Conservation (phyloP, 2,797 vertebrate genomes). For the Argentina silus region DNA sequence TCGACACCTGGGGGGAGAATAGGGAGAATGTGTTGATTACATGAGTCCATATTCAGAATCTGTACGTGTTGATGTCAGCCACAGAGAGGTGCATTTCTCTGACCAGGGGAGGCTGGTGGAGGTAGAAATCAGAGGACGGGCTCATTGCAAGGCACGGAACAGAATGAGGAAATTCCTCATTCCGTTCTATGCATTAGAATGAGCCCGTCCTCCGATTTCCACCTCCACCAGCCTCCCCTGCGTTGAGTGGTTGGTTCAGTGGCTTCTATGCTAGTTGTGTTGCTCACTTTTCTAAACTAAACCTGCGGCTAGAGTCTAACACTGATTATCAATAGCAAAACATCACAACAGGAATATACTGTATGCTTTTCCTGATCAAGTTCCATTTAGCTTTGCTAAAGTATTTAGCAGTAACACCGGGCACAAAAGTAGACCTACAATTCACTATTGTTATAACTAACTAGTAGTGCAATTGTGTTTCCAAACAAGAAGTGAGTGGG, state of each 20-base stretch:
- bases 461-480: too few species aligned
- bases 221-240: too few species aligned
- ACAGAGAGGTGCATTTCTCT: constrained; percentile 22
- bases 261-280: constrained; percentile 59
- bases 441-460: too few species aligned
- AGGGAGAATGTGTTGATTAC: constrained; percentile 67
- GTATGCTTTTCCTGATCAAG: constrained; percentile 46
- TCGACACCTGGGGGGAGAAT: constrained; percentile 58
- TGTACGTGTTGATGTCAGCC: constrained; percentile 47
- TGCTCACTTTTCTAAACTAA: constrained; percentile 51
- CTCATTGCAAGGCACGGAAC: constrained; percentile 2
- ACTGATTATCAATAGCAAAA: constrained; percentile 59
- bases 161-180: too few species aligned
- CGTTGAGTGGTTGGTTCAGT: constrained; percentile 45
- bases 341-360: too few species aligned
- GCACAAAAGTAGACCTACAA: too few species aligned
- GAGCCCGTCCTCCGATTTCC: too few species aligned
- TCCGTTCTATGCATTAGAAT: too few species aligned
- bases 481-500: not conserved
- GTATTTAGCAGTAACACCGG: too few species aligned
- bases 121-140: too few species aligned
- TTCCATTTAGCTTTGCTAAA: constrained; percentile 5
- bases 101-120: not conserved
- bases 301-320: constrained; percentile 26
- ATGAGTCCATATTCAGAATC: constrained; percentile 64